Conservation (phyloP, 2,113 vertebrate genomes). For the Syngnathoides biaculeatus region DNA sequence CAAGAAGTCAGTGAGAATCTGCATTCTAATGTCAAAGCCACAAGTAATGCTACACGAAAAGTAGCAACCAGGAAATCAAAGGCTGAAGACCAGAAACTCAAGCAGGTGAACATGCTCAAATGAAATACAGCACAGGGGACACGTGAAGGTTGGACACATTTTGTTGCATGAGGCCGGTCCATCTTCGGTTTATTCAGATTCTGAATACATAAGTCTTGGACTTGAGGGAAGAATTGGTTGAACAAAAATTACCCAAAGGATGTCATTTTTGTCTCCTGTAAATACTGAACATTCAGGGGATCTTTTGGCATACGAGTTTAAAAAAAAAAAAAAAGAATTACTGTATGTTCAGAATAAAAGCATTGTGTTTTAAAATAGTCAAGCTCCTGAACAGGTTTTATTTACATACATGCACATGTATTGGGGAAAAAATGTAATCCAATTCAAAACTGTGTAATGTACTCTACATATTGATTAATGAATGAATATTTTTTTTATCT, state of each 20-base stretch:
- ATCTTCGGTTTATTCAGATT: neutral
- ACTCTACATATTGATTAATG: no score
- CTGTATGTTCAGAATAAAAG: neutral
- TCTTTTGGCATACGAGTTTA: no score
- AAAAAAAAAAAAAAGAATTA: no score
- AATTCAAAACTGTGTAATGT: no score
- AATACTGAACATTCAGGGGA: no score
- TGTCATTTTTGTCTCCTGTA: neutral
- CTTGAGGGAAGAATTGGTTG: neutral
- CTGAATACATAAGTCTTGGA: no score
- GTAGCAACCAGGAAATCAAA: constrained; percentile 70
- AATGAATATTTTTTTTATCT: no score
- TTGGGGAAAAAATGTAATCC: no score
- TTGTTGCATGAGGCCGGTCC: neutral
- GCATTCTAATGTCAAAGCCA: constrained; percentile 66
- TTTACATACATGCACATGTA: no score
- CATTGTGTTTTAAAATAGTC: neutral
- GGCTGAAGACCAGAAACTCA: constrained; percentile 79
- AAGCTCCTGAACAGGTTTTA: no score
- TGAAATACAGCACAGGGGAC: neutral
- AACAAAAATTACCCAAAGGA: neutral
- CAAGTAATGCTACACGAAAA: constrained; percentile 74
- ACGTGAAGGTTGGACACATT: neutral
- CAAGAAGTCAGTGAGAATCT: constrained; percentile 75
- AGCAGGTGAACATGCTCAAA: constrained; percentile 73